Evolutionary conservation across 1,140 invertebrate species (phyloP).

Genomic region (Stegodyphus mimosarum): DNA sequence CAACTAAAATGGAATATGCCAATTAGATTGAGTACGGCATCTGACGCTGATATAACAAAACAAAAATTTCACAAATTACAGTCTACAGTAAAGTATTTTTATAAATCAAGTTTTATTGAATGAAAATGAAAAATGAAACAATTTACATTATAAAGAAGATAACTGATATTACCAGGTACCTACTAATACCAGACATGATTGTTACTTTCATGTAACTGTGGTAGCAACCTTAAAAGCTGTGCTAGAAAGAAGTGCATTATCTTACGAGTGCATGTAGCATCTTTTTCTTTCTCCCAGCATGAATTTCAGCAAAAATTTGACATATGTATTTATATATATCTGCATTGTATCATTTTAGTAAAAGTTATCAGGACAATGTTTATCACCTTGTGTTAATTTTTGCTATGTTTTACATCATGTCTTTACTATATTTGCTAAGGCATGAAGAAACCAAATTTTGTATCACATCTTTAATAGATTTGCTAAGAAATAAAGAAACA

Average conservation of each 20-base stretch:
- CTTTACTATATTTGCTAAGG: no score
- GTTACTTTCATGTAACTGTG: not conserved
- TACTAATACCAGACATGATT: not conserved
- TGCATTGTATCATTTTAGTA: not conserved
- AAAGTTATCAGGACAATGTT: not conserved
- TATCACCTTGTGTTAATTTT: not conserved
- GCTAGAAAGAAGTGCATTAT: not conserved
- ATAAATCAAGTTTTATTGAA: not conserved
- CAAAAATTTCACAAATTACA: not conserved
- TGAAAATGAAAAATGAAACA: not conserved
- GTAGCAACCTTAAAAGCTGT: not conserved
- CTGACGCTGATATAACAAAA: not conserved
- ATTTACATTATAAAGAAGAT: not conserved
- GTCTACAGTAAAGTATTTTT: not conserved
- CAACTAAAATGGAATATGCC: slow-evolving; percentile 71
- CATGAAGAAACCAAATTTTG: no score
- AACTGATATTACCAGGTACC: not conserved
- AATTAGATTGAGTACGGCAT: not conserved
- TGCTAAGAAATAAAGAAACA: no score
- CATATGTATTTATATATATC: not conserved
- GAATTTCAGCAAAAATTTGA: not conserved
- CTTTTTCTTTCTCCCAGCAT: not conserved
- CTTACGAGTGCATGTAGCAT: not conserved
- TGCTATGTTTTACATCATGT: not conserved
- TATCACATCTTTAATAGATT: no score